These are phyloP conservation scores for Chrysomallon squamiferum DNA, from an alignment of 1,140 invertebrate species.

Conservation along the genomic window DNA sequence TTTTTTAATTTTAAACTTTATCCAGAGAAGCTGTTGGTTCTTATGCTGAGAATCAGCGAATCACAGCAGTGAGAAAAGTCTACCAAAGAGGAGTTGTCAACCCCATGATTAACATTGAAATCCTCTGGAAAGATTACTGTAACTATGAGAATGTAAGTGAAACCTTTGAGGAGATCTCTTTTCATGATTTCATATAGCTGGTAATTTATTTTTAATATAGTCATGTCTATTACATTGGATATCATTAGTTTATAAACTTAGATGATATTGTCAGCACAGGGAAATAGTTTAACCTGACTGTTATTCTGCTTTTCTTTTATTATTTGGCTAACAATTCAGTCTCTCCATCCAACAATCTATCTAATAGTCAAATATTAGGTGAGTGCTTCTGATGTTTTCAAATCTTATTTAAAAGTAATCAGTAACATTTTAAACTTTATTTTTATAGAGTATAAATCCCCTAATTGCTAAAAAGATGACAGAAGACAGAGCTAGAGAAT, in stretches of 20 bases:
- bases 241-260: too few relatives aligned
- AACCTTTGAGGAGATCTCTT: too few relatives aligned
- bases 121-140: constrained; percentile 98
- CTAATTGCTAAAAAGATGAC: constrained; percentile 96
- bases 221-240: too few relatives aligned
- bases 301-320: too few relatives aligned
- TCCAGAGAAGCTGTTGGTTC: constrained; percentile 89
- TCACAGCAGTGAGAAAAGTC: constrained; percentile 94
- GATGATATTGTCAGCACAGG: too few relatives aligned
- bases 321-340: too few relatives aligned
- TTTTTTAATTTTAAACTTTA: constrained; percentile 1
- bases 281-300: too few relatives aligned
- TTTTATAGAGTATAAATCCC: constrained; percentile 92
- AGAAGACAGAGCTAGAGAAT: constrained; percentile 88
- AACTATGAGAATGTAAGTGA: constrained; percentile 69
- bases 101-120: constrained; percentile 97
- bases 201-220: too few relatives aligned
- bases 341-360: too few relatives aligned
- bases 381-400: neutral
- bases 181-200: too few relatives aligned
- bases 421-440: too few relatives aligned
- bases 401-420: neutral
- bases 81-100: constrained; percentile 95
- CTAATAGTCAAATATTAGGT: neutral
- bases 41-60: constrained; percentile 99